These are phyloP conservation scores for Limnephilus marmoratus DNA, from an alignment of 2,888 invertebrate species.

Conservation along the genomic window DNA sequence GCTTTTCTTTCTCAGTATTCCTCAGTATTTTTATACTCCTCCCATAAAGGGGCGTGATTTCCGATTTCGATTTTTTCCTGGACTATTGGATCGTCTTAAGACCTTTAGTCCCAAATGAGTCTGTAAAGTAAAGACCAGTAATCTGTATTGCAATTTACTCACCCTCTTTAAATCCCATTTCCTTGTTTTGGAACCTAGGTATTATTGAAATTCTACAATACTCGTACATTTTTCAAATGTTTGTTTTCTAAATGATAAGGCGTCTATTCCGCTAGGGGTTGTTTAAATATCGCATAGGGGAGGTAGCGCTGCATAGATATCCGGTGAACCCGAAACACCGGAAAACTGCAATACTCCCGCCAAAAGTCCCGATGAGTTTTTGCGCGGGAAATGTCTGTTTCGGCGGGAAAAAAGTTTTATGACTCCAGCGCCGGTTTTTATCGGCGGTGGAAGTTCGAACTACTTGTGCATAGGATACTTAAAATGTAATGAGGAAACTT, in stretches of 20 bases:
- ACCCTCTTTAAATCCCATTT: too few relatives aligned
- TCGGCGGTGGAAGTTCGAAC: constrained; percentile 17
- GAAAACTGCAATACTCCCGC: constrained; percentile 10
- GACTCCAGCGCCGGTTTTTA: constrained; percentile 23
- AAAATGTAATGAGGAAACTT: constrained; percentile 24
- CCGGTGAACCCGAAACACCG: not conserved
- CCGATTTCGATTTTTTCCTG: too few relatives aligned
- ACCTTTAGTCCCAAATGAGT: too few relatives aligned
- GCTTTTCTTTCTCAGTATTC: too few relatives aligned
- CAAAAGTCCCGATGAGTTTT: constrained; percentile 34
- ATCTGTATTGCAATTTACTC: too few relatives aligned
- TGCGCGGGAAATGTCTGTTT: constrained; percentile 12
- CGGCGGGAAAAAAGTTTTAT: constrained; percentile 9
- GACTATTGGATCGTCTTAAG: too few relatives aligned
- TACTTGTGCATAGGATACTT: constrained; percentile 17
- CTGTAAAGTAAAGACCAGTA: too few relatives aligned
- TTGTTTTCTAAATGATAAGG: not conserved
- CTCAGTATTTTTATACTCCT: too few relatives aligned
- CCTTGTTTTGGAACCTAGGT: too few relatives aligned
- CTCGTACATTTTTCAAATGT: not conserved
- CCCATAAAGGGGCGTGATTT: too few relatives aligned
- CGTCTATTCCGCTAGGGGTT: not conserved
- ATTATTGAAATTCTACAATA: not conserved
- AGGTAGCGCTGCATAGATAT: not conserved
- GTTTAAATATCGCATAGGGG: not conserved